A percentile compares a stretch with the other conserved stretches of the same genome.
Conservation (phyloP, 2,113 vertebrate genomes). For the Cephalopholis sonnerati region DNA sequence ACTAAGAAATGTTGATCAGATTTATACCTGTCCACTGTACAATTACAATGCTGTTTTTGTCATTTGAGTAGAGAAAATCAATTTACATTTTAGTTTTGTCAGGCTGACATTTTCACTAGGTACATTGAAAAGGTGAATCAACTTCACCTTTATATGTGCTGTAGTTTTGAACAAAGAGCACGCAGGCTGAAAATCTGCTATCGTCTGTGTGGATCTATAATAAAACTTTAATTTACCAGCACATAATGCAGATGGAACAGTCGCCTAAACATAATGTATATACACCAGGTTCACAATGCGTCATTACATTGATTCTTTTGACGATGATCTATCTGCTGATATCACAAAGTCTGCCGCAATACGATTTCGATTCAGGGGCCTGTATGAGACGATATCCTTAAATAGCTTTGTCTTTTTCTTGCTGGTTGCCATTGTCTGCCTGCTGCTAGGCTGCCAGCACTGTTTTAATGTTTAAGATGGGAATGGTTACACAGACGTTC, state of each 20-base stretch:
- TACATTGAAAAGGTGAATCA: slow-evolving; percentile 19
- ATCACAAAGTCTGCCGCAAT: too few species aligned
- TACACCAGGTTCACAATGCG: too few species aligned
- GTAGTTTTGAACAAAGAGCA: neutral
- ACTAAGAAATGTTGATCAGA: slow-evolving; percentile 22
- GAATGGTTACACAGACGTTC: too few species aligned
- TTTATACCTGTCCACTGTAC: slow-evolving; percentile 9
- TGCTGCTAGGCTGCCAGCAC: too few species aligned
- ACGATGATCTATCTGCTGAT: too few species aligned
- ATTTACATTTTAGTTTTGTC: slow-evolving; percentile 33
- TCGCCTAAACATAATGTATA: neutral
- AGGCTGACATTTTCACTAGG: slow-evolving; percentile 39
- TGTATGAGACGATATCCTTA: too few species aligned
- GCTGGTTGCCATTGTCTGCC: too few species aligned
- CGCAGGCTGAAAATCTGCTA: neutral
- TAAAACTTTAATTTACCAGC: neutral
- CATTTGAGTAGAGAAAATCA: slow-evolving; percentile 46
- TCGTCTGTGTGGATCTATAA: neutral
- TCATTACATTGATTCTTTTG: too few species aligned
- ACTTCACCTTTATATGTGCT: slow-evolving; percentile 11
- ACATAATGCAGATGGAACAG: neutral
- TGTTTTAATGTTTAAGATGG: too few species aligned
- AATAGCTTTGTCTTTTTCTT: too few species aligned
- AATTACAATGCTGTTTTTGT: slow-evolving; percentile 27
- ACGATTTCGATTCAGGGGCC: too few species aligned